Base-by-base conservation (phyloP, 2,888 invertebrate species). In the Sesia apiformis region DNA sequence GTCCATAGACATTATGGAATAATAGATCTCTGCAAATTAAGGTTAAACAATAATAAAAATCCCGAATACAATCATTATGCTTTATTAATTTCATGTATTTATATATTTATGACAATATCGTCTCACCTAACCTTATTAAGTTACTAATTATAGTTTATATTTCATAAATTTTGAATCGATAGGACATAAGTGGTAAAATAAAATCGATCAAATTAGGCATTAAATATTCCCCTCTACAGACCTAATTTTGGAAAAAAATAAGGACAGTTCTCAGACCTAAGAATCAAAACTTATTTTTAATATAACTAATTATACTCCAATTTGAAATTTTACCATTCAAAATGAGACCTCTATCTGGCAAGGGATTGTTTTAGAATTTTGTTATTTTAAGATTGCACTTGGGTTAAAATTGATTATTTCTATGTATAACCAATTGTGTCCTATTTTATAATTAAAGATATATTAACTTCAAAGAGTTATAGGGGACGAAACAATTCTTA, bases 91-190 rank as follows among this genome's bases (percentile, higher is more conserved):
- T 90, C 87, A 90, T 88, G 89, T 90, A 90, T 90, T 90, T 90
- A 90, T 90, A 90, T 90, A 90, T 91, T 89, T 89, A 90, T 90
- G 90, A 90, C 90, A 90, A 90, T 90, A 90, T 85, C 89, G 88
- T 90, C 90, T 90, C 90, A 84, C 84, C 90, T 90, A 90, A 88
- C 82, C 86, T 86, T 90, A 90, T 87, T 81, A 85, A 80, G 82
- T 87, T 87, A 86, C 88, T 88, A 87, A 86, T 87, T 87, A 87
- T 83, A 86, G 84, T 83, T 46, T 84, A 85, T 84, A 83, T 79
- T 85, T 81, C 82, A 83, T 89, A 85, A 89, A 86, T 85, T 85
- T 87, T 82, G 87, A 90, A 89, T 89, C 84, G 84, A 87, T 84
- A 87, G 83, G 88, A 88, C 84, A 88, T 83, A 78, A 76, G 79